Conservation (phyloP, 2,113 vertebrate genomes). For the Piliocolobus tephrosceles region DNA sequence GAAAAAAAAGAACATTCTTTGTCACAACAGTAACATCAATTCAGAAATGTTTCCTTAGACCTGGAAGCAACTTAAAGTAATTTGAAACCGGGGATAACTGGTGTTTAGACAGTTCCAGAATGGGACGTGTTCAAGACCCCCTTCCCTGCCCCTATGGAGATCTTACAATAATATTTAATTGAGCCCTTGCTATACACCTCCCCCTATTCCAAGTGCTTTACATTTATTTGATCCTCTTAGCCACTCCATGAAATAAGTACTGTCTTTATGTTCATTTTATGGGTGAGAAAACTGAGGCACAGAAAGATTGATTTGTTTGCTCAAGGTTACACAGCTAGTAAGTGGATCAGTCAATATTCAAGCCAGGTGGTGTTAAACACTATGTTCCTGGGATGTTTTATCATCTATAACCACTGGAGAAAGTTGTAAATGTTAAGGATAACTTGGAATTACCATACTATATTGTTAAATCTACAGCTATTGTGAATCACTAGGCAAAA, state of each 20-base stretch:
- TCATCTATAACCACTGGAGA: not conserved
- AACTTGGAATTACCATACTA: not conserved
- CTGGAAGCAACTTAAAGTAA: not conserved
- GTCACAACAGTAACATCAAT: not conserved
- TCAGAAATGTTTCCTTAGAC: not conserved
- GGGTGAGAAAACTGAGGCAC: constrained; percentile 8
- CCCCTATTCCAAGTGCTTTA: not conserved
- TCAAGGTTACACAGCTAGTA: not conserved
- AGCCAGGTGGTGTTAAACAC: not conserved
- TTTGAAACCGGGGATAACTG: not conserved
- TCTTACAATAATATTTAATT: not conserved
- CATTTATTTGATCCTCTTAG: not conserved
- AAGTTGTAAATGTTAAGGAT: not conserved
- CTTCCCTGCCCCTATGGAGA: not conserved
- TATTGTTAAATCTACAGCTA: not conserved
- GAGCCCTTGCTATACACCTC: not conserved
- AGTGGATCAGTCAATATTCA: not conserved
- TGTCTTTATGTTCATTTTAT: not conserved
- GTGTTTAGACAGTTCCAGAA: not conserved
- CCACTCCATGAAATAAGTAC: not conserved
- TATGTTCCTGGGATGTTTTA: not conserved
- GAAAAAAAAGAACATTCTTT: not conserved
- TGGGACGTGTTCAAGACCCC: not conserved
- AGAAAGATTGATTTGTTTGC: not conserved
- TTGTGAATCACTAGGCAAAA: not conserved